These are phyloP conservation scores for Circaetus cinerascens DNA, from an alignment of 2,113 vertebrate genomes.

Conservation along the genomic window DNA sequence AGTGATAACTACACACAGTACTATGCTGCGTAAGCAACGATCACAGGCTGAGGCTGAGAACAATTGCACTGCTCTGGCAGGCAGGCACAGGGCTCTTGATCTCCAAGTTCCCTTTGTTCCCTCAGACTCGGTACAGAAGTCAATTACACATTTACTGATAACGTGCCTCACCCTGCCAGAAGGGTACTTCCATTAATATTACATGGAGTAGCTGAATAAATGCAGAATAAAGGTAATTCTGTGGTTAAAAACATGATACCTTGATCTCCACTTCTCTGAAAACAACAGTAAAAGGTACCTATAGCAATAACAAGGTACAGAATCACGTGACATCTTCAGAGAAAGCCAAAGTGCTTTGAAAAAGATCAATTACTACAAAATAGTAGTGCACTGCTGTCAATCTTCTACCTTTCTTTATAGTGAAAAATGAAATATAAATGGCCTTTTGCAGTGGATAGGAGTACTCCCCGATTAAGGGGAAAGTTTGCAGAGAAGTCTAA, in stretches of 20 bases:
- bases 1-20: not conserved
- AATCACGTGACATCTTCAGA: not conserved
- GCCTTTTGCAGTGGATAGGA: not conserved
- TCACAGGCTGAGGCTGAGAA: not conserved
- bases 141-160: constrained; percentile 26
- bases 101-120: not conserved
- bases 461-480: not conserved
- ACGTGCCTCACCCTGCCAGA: not conserved
- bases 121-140: not conserved
- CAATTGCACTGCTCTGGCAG: not conserved
- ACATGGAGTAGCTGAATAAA: not conserved
- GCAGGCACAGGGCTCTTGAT: not conserved
- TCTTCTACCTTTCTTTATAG: constrained; percentile 2
- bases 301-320: not conserved
- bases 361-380: constrained; percentile 31
- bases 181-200: constrained; percentile 14
- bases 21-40: not conserved
- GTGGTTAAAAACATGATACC: not conserved
- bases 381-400: not conserved
- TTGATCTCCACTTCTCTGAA: not conserved
- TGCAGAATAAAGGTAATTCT: not conserved
- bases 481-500: not conserved
- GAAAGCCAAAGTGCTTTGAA: not conserved
- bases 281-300: not conserved
- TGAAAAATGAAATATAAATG: constrained; percentile 16